Base-by-base conservation (phyloP, 2,797 vertebrate genomes). In the Poecilia velifera region DNA sequence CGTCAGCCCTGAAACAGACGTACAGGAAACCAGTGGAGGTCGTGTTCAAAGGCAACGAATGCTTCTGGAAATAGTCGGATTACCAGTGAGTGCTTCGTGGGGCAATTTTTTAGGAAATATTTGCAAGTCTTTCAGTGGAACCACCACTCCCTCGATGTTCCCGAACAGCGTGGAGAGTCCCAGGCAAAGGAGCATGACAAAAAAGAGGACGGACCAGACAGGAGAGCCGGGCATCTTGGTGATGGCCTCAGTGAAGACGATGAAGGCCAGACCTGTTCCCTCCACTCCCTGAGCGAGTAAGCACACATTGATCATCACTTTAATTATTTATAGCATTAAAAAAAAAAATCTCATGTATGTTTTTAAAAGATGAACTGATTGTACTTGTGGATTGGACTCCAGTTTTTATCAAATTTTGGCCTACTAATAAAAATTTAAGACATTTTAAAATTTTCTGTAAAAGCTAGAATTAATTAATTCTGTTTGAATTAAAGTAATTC, bases 201-300 rank as follows among this genome's bases (percentile, higher is more conserved):
- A 99, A 91, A 99, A 98, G 7, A 99, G 96, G 6, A 99, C 94
- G 0, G 98, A 96, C 98, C 98, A 99, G 18, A 93, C 47, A 0
- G 97, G 97, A 3, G 98, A 95, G 73, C 96, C 66, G 0, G 98
- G 98, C 98, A 99, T 98, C 95, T 97, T 98, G 83, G 96, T 98
- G 88, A 99, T 99, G 86, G 98, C 98, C 87, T 99, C 98, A 0
- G 98, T 99, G 92, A 99, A 99, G 80, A 98, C 96, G 57, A 99
- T 99, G 89, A 99, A 99, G 74, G 97, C 98, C 84, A 99, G 87
- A 71, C 98, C 98, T 0, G 97, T 98, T 90, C 98, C 98, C 93
- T 99, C 97, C 76, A 97, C 97, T 39, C 98, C 98, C 98, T 99
- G 92, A 4, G 59, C 13, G 84, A 76, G 28, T 1, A 84, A 75